phyloP scores from a whole-genome alignment of 1,140 invertebrate genomes.

The Asobara japonica region DNA sequence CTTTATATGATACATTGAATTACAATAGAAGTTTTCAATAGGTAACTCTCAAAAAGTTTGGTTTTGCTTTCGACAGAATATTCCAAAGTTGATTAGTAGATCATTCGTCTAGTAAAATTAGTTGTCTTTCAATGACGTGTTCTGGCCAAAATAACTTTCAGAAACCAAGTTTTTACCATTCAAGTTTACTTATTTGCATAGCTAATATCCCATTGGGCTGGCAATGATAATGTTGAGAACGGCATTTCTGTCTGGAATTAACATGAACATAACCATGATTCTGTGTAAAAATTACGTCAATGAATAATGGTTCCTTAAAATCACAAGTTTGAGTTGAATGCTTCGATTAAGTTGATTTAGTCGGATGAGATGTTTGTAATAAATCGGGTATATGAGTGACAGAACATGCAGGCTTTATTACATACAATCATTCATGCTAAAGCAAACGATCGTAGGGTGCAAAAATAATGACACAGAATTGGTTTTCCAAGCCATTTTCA shows the following conservation, averaged over 20 bases:
- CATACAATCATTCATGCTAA: background rate
- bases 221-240: constrained; percentile 59
- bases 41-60: background rate
- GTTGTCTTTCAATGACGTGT: background rate
- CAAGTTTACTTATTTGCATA: no score
- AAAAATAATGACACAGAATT: background rate
- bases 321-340: background rate
- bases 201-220: constrained; percentile 58
- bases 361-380: background rate
- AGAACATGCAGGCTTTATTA: background rate
- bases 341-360: background rate
- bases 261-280: constrained; percentile 40
- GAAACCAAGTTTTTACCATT: no score
- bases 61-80: background rate
- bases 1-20: background rate
- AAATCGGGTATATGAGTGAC: background rate
- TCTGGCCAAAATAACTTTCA: background rate
- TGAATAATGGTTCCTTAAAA: background rate
- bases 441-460: background rate
- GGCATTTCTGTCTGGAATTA: constrained; percentile 58
- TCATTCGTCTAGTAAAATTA: background rate
- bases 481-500: background rate
- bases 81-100: background rate
- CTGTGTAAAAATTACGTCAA: background rate
- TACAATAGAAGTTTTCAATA: background rate